phyloP scores from a whole-genome alignment of 2,113 vertebrate genomes.

The Lynx canadensis region DNA sequence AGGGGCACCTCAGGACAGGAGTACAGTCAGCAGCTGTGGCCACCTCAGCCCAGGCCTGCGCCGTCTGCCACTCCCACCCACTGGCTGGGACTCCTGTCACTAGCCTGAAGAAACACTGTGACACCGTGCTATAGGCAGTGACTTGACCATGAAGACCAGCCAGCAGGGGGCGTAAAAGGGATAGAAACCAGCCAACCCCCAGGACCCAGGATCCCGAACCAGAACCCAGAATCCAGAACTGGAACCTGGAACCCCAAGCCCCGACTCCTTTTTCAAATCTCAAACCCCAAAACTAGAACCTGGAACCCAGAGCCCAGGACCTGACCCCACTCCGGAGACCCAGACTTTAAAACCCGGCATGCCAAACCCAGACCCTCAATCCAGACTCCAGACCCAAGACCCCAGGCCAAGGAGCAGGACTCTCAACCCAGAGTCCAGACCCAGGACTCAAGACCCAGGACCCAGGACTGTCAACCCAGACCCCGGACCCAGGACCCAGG shows the following conservation, averaged over 20 bases:
- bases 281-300: neutral
- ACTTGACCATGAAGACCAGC: neutral
- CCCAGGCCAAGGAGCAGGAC: neutral
- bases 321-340: neutral
- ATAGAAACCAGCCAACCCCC: neutral
- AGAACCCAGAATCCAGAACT: neutral
- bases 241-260: neutral
- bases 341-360: too few species aligned
- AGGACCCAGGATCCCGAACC: neutral
- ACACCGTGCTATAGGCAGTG: rapidly evolving
- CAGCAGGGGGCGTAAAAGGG: slow-evolving; percentile 67
- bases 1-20: neutral
- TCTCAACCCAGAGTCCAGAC: neutral
- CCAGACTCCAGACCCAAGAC: neutral
- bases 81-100: too few species aligned
- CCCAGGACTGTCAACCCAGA: neutral
- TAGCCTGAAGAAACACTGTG: neutral
- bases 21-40: too few species aligned
- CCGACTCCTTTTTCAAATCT: neutral
- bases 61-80: neutral
- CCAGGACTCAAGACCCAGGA: neutral
- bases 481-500: neutral
- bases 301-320: neutral
- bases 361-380: neutral
- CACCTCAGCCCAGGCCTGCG: neutral